Percentiles rank a stretch among this genome's conserved stretches.
Evolutionary conservation across 2,888 invertebrate genomes (phyloP).

Genomic region (Stenichneumon culpator): DNA sequence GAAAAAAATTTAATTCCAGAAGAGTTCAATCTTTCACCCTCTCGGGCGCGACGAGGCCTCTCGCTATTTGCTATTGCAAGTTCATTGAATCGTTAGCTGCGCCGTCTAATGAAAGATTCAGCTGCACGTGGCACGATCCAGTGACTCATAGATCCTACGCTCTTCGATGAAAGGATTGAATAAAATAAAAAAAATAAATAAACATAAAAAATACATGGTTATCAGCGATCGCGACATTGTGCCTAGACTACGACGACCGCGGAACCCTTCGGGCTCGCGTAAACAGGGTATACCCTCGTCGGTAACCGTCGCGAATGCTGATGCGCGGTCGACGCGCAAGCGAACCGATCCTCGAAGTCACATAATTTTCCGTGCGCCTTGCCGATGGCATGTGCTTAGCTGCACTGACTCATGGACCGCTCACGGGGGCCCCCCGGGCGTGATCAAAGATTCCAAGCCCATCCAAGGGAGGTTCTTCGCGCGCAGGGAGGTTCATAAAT

Average conservation of each 20-base stretch:
- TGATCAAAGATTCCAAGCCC: constrained; percentile 12
- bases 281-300: constrained; percentile 30
- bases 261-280: constrained; percentile 38
- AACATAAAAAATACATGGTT: not conserved
- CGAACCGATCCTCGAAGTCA: constrained; percentile 18
- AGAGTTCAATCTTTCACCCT: not conserved
- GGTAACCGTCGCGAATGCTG: constrained; percentile 40
- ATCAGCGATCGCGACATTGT: constrained; percentile 25
- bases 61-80: not conserved
- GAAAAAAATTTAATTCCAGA: not conserved
- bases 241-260: constrained; percentile 42
- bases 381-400: constrained; percentile 31
- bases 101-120: constrained; percentile 15
- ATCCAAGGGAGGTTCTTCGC: not conserved
- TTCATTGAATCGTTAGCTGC: not conserved
- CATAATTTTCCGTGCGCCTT: constrained; percentile 1
- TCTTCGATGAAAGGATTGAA: constrained; percentile 29
- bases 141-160: constrained; percentile 34
- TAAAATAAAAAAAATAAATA: constrained; percentile 2
- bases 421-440: not conserved
- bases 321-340: constrained; percentile 30
- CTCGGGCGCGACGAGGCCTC: not conserved
- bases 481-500: constrained; percentile 38
- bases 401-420: constrained; percentile 42
- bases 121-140: constrained; percentile 6